Conservation (phyloP, 2,888 invertebrate species). For the Odontomyia ornata region DNA sequence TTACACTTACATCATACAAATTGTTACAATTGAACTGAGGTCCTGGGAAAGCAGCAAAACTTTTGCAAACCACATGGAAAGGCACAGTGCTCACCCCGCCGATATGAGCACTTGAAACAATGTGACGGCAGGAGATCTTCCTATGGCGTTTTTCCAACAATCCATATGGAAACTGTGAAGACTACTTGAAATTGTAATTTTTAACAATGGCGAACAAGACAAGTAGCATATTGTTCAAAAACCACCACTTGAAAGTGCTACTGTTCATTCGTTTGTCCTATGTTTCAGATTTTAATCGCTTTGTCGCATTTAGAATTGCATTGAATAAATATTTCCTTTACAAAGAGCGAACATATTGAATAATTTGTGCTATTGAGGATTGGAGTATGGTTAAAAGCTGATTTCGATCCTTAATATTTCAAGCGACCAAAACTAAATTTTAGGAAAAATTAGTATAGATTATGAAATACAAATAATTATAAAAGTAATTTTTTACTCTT, state of each 20-base stretch:
- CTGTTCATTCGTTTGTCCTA: not conserved
- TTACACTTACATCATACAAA: not conserved
- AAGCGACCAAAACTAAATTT: too few species aligned
- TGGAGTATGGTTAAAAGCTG: too few species aligned
- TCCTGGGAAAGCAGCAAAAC: not conserved
- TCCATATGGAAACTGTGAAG: slow-evolving; percentile 2
- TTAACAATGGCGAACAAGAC: slow-evolving; percentile 38
- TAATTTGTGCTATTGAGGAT: too few species aligned
- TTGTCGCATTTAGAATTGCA: not conserved
- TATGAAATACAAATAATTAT: too few species aligned
- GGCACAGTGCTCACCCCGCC: not conserved
- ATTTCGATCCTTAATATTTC: too few species aligned
- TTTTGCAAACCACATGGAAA: not conserved
- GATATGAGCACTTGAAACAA: slow-evolving; percentile 28
- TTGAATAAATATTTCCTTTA: too few species aligned
- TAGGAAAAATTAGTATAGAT: too few species aligned
- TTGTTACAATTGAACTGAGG: not conserved
- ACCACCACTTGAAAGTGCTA: not conserved
- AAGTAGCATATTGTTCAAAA: slow-evolving; percentile 39
- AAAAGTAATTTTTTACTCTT: too few species aligned
- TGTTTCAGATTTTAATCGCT: not conserved
- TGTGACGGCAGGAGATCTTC: slow-evolving; percentile 35
- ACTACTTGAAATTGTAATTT: slow-evolving; percentile 41
- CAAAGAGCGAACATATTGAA: too few species aligned
- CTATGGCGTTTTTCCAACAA: slow-evolving; percentile 9